Evolutionary conservation across 2,113 vertebrate genomes (phyloP).

Genomic region (Antechinus stuartii): DNA sequence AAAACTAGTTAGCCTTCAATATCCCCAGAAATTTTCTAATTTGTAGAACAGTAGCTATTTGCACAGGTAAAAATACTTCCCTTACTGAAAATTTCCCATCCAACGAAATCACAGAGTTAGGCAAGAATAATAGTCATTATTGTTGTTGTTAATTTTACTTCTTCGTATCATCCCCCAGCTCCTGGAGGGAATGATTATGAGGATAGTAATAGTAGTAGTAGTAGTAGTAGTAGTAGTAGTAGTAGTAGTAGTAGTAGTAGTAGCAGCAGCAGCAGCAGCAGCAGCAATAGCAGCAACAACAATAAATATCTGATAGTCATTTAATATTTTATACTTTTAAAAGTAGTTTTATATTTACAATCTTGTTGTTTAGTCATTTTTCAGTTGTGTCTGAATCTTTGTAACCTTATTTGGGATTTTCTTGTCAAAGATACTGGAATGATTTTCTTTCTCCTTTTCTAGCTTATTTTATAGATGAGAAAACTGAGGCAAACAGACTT

Average conservation of each 20-base stretch:
- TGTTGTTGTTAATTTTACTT: not conserved
- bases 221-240: not conserved
- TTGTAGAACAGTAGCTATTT: not conserved
- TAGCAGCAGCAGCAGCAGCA: not conserved
- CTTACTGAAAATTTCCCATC: not conserved
- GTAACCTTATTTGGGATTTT: too few relatives aligned
- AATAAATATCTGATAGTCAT: not conserved
- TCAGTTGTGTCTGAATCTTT: too few relatives aligned
- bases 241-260: not conserved
- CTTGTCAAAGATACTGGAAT: too few relatives aligned
- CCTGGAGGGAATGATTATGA: not conserved
- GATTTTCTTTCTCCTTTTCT: too few relatives aligned
- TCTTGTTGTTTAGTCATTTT: too few relatives aligned
- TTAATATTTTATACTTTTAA: not conserved
- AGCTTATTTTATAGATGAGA: too few relatives aligned
- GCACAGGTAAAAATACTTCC: not conserved
- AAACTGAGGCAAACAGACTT: too few relatives aligned
- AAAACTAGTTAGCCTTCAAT: not conserved
- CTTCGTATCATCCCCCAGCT: not conserved
- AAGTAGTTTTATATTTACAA: not conserved
- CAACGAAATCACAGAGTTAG: not conserved
- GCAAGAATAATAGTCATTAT: not conserved
- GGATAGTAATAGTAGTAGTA: not conserved
- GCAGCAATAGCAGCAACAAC: not conserved
- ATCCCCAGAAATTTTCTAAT: not conserved